These are phyloP conservation scores for Eupithecia centaureata DNA, from an alignment of 2,888 invertebrate species.

Conservation along the genomic window DNA sequence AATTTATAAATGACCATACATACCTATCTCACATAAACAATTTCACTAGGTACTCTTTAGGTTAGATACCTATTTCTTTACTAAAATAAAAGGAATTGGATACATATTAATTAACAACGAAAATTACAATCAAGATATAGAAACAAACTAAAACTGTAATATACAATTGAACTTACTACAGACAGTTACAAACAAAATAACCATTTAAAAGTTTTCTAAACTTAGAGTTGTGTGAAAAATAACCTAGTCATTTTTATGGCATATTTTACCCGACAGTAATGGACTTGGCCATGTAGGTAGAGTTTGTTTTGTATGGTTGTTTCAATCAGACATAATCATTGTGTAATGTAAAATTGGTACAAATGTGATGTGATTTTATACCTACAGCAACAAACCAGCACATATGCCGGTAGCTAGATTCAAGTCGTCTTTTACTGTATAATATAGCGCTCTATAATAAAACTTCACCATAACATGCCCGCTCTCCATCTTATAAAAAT, in stretches of 20 bases:
- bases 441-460: background rate
- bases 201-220: no score
- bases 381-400: background rate
- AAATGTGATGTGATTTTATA: background rate
- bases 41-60: background rate
- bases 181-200: no score
- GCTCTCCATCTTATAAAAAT: background rate
- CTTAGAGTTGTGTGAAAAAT: no score
- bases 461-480: background rate
- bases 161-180: no score
- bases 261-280: no score
- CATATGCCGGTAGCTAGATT: background rate
- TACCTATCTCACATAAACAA: background rate
- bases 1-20: slow-evolving; percentile 1
- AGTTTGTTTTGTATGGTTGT: no score
- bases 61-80: background rate
- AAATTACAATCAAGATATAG: no score
- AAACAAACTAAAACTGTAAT: no score
- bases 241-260: no score
- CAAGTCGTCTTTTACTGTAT: background rate
- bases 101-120: no score
- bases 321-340: background rate
- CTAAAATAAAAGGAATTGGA: no score
- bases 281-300: no score
- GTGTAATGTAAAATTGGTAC: background rate